phyloP scores from a whole-genome alignment of 2,113 vertebrate genomes.

The Nycticorax nycticorax region DNA sequence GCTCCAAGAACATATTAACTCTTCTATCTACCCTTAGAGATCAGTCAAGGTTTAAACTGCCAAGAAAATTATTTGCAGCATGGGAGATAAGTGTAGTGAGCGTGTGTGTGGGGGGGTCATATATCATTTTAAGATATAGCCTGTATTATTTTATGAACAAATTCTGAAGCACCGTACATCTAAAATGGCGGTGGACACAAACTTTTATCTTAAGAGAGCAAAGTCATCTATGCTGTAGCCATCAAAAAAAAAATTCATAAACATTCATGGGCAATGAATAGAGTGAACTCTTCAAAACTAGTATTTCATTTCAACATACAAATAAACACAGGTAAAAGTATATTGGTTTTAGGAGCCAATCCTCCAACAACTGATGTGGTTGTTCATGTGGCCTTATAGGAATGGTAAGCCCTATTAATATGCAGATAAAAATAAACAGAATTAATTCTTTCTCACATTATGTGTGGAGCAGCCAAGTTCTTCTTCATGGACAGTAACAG shows the following conservation, averaged over 20 bases:
- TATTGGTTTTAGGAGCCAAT: background rate
- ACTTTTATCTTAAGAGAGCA: background rate
- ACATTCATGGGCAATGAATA: background rate
- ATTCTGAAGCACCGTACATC: background rate
- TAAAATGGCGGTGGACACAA: background rate
- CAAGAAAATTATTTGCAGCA: background rate
- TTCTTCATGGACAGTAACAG: background rate
- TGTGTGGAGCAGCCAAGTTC: background rate
- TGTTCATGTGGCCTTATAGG: background rate
- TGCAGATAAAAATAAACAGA: background rate
- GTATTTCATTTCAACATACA: background rate
- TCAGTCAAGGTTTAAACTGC: background rate
- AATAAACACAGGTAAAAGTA: background rate
- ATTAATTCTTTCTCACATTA: background rate
- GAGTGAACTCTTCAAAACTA: background rate
- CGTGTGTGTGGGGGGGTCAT: background rate
- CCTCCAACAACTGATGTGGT: background rate
- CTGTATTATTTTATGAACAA: background rate
- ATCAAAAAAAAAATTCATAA: background rate
- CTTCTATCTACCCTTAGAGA: background rate
- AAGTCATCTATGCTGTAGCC: background rate
- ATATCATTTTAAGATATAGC: background rate
- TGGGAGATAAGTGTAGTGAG: background rate
- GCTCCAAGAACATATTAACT: slow-evolving; percentile 39
- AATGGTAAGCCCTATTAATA: background rate